A percentile compares a stretch with the other conserved stretches of the same genome.
Evolutionary conservation across 2,797 vertebrate species (phyloP).

Genomic region (Xiphophorus birchmanni): DNA sequence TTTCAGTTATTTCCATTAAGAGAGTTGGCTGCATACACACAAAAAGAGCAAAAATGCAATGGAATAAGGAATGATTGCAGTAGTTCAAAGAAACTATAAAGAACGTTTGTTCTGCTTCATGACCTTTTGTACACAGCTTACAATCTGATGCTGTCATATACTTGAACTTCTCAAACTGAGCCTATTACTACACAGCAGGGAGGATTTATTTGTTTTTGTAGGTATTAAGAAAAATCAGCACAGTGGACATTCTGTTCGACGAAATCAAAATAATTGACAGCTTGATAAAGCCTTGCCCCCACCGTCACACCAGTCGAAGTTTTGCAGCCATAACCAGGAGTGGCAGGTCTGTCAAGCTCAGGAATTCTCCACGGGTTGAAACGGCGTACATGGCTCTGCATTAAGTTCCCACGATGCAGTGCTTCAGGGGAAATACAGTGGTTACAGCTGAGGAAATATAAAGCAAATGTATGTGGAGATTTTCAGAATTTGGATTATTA

Average conservation of each 20-base stretch:
- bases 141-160: slow-evolving; percentile 26
- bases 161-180: slow-evolving; percentile 9
- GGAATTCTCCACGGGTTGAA: neutral
- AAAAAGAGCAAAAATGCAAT: neutral
- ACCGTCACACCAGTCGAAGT: slow-evolving; percentile 6
- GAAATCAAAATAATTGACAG: slow-evolving; percentile 12
- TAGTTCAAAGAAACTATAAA: neutral
- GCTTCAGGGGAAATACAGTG: neutral
- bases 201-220: neutral
- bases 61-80: neutral
- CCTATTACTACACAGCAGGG: neutral
- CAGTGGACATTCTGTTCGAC: neutral
- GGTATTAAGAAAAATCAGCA: slow-evolving; percentile 12
- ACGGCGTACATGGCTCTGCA: neutral
- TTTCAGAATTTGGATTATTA: neutral
- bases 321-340: slow-evolving; percentile 10
- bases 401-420: neutral
- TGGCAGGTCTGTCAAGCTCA: slow-evolving; percentile 8
- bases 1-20: neutral
- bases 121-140: neutral
- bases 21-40: neutral
- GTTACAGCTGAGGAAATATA: neutral
- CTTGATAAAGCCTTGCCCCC: neutral
- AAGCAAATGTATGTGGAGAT: neutral
- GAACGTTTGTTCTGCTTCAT: neutral